Evolutionary conservation across 2,888 invertebrate genomes (phyloP).

Genomic region (Polyommatus icarus): DNA sequence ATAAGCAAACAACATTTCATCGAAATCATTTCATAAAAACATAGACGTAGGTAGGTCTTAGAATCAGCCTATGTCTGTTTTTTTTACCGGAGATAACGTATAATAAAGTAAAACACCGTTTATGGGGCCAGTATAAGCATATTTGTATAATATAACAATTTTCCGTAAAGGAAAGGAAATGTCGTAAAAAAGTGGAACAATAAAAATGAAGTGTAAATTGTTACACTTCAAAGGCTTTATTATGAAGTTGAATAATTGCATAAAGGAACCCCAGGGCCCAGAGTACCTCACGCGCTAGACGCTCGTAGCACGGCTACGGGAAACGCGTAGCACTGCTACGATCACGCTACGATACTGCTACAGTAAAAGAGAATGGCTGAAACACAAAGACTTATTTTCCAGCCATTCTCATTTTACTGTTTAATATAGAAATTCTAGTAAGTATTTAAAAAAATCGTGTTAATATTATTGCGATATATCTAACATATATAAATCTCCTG

Average conservation of each 20-base stretch:
- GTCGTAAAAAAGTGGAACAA: not conserved
- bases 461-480: too few species aligned
- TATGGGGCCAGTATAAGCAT: too few species aligned
- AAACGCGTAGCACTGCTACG: slow-evolving; percentile 4
- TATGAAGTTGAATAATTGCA: not conserved
- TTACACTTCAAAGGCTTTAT: not conserved
- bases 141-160: not conserved
- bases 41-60: too few species aligned
- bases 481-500: too few species aligned
- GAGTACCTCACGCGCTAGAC: not conserved
- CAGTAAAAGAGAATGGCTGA: too few species aligned
- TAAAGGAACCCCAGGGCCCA: not conserved
- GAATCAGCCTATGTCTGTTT: too few species aligned
- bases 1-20: too few species aligned
- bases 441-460: too few species aligned
- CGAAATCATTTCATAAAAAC: too few species aligned
- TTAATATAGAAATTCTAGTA: not conserved
- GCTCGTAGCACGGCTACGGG: slow-evolving; percentile 10
- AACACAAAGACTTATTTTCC: not conserved
- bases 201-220: not conserved
- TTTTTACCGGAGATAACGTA: too few species aligned
- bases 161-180: not conserved
- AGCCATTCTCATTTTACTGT: not conserved
- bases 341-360: not conserved
- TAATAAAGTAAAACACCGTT: too few species aligned